Evolutionary conservation across 2,797 vertebrate genomes (phyloP).

Genomic region (Chrysocyon brachyurus): DNA sequence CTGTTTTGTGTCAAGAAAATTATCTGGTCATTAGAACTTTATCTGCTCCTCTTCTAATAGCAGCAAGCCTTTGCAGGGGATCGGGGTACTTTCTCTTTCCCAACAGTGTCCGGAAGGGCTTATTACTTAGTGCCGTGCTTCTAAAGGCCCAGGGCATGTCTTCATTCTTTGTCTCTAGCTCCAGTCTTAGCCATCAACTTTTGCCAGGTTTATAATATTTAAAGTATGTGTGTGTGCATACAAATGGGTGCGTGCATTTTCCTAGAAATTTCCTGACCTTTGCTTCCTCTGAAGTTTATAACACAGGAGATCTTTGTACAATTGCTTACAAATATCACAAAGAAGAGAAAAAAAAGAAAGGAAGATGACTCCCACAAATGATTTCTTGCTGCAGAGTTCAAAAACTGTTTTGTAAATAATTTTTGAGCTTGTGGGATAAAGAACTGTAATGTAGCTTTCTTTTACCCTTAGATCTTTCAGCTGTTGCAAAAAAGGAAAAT

Average conservation of each 20-base stretch:
- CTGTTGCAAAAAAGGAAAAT: neutral
- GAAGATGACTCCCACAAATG: neutral
- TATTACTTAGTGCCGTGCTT: neutral
- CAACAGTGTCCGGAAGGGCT: no score
- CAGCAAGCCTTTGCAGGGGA: neutral
- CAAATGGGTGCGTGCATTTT: neutral
- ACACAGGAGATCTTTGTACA: neutral
- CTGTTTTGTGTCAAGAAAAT: neutral
- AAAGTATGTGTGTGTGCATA: neutral
- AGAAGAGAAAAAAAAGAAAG: neutral
- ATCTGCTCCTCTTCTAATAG: neutral
- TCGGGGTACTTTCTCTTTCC: neutral
- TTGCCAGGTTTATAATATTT: neutral
- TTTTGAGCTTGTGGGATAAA: neutral
- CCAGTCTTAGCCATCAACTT: neutral
- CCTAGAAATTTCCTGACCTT: neutral
- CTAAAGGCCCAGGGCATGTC: no score
- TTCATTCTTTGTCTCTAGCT: neutral
- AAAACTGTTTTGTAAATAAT: slow-evolving; percentile 5
- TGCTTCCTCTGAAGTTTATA: neutral
- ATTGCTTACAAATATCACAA: neutral
- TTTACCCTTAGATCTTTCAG: neutral
- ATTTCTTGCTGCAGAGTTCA: neutral
- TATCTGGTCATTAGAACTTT: no score
- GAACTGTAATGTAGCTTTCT: neutral